These are phyloP conservation scores for Chelmon rostratus DNA, from an alignment of 2,797 vertebrate genomes.

Conservation along the genomic window DNA sequence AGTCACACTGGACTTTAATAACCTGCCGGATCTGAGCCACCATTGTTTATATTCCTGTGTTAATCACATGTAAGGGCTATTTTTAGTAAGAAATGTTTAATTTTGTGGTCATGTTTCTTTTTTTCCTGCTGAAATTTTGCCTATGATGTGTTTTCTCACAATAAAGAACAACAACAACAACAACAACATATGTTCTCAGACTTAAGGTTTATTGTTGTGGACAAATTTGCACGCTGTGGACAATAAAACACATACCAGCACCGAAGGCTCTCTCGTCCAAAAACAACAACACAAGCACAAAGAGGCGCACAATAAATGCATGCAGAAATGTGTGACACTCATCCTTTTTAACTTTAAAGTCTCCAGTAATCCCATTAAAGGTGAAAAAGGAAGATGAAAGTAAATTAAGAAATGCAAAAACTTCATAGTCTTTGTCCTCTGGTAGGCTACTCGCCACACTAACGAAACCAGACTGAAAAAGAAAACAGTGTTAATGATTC, in stretches of 20 bases:
- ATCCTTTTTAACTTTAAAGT: slow-evolving; percentile 3
- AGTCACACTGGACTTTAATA: slow-evolving; percentile 38
- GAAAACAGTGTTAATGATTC: slow-evolving; percentile 1
- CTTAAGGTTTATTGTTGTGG: slow-evolving; percentile 24
- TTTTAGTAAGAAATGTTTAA: not conserved
- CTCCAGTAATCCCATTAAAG: slow-evolving; percentile 14
- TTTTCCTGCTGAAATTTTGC: not conserved
- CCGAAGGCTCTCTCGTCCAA: not conserved
- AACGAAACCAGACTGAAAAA: slow-evolving; percentile 18
- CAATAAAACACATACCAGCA: slow-evolving; percentile 38
- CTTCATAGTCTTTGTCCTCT: slow-evolving; percentile 13
- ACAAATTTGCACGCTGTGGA: slow-evolving; percentile 15
- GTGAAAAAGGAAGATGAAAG: not conserved
- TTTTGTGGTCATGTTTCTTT: not conserved
- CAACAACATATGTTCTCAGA: slow-evolving; percentile 36
- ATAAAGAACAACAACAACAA: no score
- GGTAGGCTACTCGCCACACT: not conserved
- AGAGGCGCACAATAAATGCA: not conserved
- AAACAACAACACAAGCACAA: slow-evolving; percentile 19
- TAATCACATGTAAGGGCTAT: not conserved
- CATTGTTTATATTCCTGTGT: slow-evolving; percentile 5
- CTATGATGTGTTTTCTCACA: slow-evolving; percentile 6
- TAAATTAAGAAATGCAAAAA: slow-evolving; percentile 16
- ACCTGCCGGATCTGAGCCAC: not conserved
- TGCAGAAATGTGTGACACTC: slow-evolving; percentile 10